Base-by-base conservation (phyloP, 1,140 invertebrate species). In the Adelges cooleyi region DNA sequence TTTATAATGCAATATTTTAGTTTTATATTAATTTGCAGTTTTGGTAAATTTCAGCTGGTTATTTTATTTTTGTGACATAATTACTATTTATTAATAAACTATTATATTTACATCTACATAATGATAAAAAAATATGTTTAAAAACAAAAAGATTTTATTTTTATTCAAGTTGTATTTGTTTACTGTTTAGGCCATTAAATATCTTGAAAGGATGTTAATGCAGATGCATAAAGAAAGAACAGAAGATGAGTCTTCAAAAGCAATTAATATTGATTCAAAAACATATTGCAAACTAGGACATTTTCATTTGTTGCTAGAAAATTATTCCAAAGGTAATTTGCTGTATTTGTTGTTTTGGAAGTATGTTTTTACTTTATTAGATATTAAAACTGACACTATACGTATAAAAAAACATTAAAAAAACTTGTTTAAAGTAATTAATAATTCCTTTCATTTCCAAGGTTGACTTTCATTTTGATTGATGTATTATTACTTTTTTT, bases 221-320 rank as follows among this genome's bases (percentile, higher is more conserved):
- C 86, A 90, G 77, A 73, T 72, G 33, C 80, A 81, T 72, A 72
- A 75, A 69, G 76, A 77, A 68, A 77, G 78, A 66, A 78, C 80
- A 65, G 77, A 72, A 51, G 67, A 71, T 17, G 65, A 69, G n/a
- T 22, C 53, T 5, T 51, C 67, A 52, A 83, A 84, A 70, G 83
- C 83, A 53, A 87, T 87, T 56, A 84, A 83, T 69, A 87, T 94
- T 56, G 89, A 94, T 76, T 85, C 89, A 0, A 89, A 90, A 74
- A 91, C 91, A 11, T 95, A 89, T 73, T 94, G 91, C 71, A 93
- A 93, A 78, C 76, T 97, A 25, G 93, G 93, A 2, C 92, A 97
- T 79, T 90, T 95, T 72, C 89, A 95, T 77, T 80, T 96, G 6
- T 77, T 96, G 0, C 76, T 95, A 4, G 90, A 92, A 77, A 87